Evolutionary conservation across 1,140 invertebrate species (phyloP), one percentile per base, ranked within the genome.

Genomic region (Panulirus ornatus): DNA sequence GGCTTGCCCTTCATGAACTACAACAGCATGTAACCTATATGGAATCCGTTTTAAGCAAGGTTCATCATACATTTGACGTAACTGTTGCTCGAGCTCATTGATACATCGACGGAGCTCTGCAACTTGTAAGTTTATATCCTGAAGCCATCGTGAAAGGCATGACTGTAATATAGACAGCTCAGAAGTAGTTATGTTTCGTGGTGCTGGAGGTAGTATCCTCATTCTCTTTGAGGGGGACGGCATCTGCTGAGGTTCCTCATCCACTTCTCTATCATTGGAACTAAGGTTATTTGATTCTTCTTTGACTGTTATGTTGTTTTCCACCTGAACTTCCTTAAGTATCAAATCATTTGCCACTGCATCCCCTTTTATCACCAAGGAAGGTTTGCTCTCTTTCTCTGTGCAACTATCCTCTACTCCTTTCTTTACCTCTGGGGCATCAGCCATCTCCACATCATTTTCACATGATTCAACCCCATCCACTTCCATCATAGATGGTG

Each of bases 1-100:
- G 27, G 95, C 94, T 75, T 94, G 94, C n/a, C 95, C 95, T 91
- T 95, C 95, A 92, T 95, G 95, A 27, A 95, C 94, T 84, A 95
- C 92, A 71, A 95, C 95, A 71, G 95, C 94, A 93, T 95, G 95
- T 9, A 95, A 92, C 86, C 93, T 93, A 92, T 95, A 95, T 11
- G 92, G 92, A 66, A 94, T 94, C 93, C 94, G 93, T 79, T 93
- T 92, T 92, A 95, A 93, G n/a, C 88, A 91, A 1, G 93, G 93
- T 79, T 94, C 94, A 90, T 93, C 93, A 92, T 94, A 95, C 93
- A 94, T 94, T 71, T 91, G 92, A 84, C 93, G 93, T n/a, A 94
- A 93, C 27, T 93, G 92, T 19, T 92, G 88, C 82, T 94, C 94
- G 51, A 94, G 91, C 8, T 89, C 92, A 79, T 88, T 92, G 11